phyloP scores from a whole-genome alignment of 2,888 invertebrate species.

The Watsonalla cultraria region DNA sequence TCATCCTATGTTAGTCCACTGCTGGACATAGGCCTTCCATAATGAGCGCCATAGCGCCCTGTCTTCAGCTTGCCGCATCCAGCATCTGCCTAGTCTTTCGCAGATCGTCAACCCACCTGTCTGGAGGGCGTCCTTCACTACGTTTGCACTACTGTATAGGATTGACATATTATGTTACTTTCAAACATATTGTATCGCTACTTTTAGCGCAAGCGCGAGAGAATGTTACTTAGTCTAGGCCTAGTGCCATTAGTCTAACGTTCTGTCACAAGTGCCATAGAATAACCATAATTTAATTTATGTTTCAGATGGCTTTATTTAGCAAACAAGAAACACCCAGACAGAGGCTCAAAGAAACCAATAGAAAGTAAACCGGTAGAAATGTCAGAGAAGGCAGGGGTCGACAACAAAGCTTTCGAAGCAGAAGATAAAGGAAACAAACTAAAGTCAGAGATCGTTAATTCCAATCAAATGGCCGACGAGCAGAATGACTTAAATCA shows the following conservation, averaged over 20 bases:
- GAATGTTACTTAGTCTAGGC: not conserved
- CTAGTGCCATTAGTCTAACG: slow-evolving; percentile 3
- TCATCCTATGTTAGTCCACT: too few relatives aligned
- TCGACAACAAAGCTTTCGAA: slow-evolving; percentile 69
- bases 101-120: too few relatives aligned
- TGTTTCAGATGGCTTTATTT: slow-evolving; percentile 83
- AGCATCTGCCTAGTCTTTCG: too few relatives aligned
- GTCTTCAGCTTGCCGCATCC: too few relatives aligned
- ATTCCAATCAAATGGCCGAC: slow-evolving; percentile 13
- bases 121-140: too few relatives aligned
- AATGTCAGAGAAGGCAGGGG: slow-evolving; percentile 41
- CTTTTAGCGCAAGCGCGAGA: too few relatives aligned
- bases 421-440: slow-evolving; percentile 52
- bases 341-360: slow-evolving; percentile 22
- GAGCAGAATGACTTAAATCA: slow-evolving; percentile 42
- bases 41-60: too few relatives aligned
- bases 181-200: too few relatives aligned
- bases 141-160: too few relatives aligned
- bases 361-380: slow-evolving; percentile 30
- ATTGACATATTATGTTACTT: too few relatives aligned
- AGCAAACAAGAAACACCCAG: slow-evolving; percentile 79
- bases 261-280: too few relatives aligned
- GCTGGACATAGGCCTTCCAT: too few relatives aligned
- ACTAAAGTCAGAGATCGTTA: slow-evolving; percentile 22
- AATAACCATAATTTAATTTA: not conserved